Base-by-base conservation (phyloP, 2,113 vertebrate species). In the Osmerus eperlanus region DNA sequence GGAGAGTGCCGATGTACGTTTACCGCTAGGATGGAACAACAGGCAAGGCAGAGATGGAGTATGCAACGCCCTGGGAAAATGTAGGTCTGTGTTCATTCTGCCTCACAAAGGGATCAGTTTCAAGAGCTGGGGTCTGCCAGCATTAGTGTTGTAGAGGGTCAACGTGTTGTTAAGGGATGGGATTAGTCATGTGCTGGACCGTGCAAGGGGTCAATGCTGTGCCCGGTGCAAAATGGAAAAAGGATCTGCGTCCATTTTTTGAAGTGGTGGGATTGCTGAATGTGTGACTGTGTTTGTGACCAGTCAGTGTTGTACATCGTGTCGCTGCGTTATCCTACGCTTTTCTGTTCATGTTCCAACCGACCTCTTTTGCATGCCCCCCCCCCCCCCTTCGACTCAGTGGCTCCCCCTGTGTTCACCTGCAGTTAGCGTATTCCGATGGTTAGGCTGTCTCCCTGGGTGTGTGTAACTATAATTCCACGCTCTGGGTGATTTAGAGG, bases 101-200 rank as follows among this genome's bases (percentile, higher is more conserved):
- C 72, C 72, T 79, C 74, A 75, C 75, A 63, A 55, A 51, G 74
- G 78, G 72, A 87, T 87, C 85, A 72, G 68, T 89, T 90, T 81
- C 78, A 79, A 85, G 75, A 77, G 81, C 64, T 73, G 74, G 69
- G 81, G 64, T 81, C 82, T 82, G 80, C 73, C 71, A 23, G 70
- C 78, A 76, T 85, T 89, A 82, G 81, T 84, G 85, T 84, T 82
- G 69, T 73, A 82, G 72, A 81, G 73, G 68, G 84, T 75, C 62
- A 68, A 62, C 68, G 56, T 72, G 66, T 84, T 75, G 71, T 79
- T 67, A 71, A 79, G 73, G 70, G 51, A 72, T 73, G 73, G 79
- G 71, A 89, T 85, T 78, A 78, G 56, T 51, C 64, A 73, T 75
- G 72, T 74, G 68, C 75, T 63, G 51, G 68, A 32, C 29, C 2